Evolutionary conservation across 2,888 invertebrate genomes (phyloP).

Genomic region (Campopleginae sp.): DNA sequence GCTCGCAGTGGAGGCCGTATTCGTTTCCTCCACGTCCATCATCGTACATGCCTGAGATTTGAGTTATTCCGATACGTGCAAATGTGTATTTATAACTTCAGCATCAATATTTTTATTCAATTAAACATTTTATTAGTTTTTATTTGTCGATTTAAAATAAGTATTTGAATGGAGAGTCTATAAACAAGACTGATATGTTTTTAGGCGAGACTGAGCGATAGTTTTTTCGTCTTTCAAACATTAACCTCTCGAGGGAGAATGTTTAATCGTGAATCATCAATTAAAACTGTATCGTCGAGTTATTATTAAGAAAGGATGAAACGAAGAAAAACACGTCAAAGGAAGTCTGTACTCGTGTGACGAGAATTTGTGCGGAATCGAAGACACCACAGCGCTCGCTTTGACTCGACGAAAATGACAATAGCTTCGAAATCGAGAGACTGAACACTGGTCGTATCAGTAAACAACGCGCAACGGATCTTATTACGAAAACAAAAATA

Average conservation of each 20-base stretch:
- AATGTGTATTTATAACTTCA: not conserved
- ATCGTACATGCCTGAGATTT: conserved; percentile 78
- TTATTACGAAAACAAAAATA: not conserved
- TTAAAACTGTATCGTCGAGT: not conserved
- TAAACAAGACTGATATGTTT: conserved; percentile 15
- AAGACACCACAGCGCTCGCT: conserved; percentile 19
- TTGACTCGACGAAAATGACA: conserved; percentile 4
- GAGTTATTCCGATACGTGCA: conserved; percentile 50
- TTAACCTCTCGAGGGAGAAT: not conserved
- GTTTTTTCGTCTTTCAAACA: not conserved
- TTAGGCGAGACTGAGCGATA: not conserved
- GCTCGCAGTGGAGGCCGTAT: conserved; percentile 82
- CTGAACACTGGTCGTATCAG: not conserved
- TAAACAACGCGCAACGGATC: not conserved
- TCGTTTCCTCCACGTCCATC: conserved; percentile 83
- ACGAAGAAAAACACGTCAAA: not conserved
- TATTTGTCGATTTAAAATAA: not conserved
- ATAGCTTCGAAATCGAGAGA: not conserved
- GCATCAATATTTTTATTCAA: not conserved
- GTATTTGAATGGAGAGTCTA: not conserved
- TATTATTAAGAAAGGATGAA: not conserved
- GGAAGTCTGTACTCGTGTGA: not conserved
- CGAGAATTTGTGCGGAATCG: conserved; percentile 17
- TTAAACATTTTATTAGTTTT: not conserved
- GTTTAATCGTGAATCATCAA: not conserved